Base-by-base conservation (phyloP, 2,797 vertebrate species). In the Iguana delicatissima region DNA sequence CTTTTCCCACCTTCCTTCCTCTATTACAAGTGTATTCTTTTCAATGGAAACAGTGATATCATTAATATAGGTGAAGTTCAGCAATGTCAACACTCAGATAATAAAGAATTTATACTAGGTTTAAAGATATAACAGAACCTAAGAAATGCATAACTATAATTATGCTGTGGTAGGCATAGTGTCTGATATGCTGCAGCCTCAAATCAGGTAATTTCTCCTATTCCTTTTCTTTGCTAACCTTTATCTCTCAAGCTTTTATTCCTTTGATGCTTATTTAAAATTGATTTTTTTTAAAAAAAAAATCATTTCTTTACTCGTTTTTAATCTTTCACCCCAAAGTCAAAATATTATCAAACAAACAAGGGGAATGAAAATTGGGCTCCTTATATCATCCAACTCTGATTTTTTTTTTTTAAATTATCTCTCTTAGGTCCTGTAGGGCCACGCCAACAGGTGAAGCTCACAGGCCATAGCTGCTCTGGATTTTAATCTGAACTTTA, bases 21-120 rank as follows among this genome's bases (percentile, higher is more conserved):
- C n/a, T 20, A 14, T 50, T 86, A 50, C 35, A 86, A 79, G 1
- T 89, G 24, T 35, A 35, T 84, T 83, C 46, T 69, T 57, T 76
- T 81, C 91, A 50, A 67, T 82, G 69, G 59, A 86, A 89, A 84
- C 59, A 77, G 32, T 57, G 50, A 79, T 62, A 72, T 79, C 10
- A 83, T 74, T 32, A n/a, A 81, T 57, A 67, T 38, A 69, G 77
- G 77, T 13, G 22, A 80, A 69, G 84, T 83, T 82, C 82, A 89
- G 46, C 32, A 81, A 10, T 83, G 88, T 77, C 88, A 46, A 59
- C 32, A 35, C 32, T 74, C 29, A 46, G 7, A 52, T 16, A 85
- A 80, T 80, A 73, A 59, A 85, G 64, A 62, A 29, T 55, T 52
- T n/a, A 12, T 46, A 80, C 62, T 85, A 46, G 24, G 10, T 81